These are phyloP conservation scores for Chroicocephalus ridibundus DNA, from an alignment of 2,113 vertebrate genomes.

Conservation along the genomic window DNA sequence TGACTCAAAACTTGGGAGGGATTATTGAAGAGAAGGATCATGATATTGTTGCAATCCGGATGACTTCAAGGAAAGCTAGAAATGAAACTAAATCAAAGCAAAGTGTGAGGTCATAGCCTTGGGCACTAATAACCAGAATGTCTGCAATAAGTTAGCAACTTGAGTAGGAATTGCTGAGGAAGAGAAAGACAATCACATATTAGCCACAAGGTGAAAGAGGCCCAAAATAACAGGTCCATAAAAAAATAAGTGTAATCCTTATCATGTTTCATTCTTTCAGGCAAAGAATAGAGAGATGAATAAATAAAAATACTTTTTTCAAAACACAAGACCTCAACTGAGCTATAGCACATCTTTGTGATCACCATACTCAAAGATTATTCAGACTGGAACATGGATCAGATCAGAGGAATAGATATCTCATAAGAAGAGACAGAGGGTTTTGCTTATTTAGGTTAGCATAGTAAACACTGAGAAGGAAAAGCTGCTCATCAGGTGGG, in stretches of 20 bases:
- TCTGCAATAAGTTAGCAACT: not conserved
- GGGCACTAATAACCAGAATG: not conserved
- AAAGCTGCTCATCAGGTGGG: not conserved
- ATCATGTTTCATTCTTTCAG: not conserved
- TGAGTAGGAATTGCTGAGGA: not conserved
- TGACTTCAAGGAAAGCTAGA: not conserved
- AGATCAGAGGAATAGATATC: not conserved
- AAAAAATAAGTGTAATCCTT: not conserved
- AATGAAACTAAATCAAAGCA: not conserved
- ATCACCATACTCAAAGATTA: not conserved
- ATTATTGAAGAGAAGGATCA: not conserved
- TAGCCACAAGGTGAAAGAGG: not conserved
- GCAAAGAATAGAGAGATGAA: not conserved
- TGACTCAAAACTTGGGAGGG: not conserved
- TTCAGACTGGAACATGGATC: not conserved
- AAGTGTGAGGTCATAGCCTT: not conserved
- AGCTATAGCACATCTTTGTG: not conserved
- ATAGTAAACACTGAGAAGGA: not conserved
- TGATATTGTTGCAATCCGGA: accelerated
- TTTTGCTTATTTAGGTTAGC: not conserved
- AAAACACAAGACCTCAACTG: not conserved
- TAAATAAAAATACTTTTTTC: not conserved
- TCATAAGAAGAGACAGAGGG: not conserved
- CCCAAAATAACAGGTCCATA: not conserved
- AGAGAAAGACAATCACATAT: not conserved